Evolutionary conservation across 2,888 invertebrate species (phyloP).

Genomic region (Argyresthia albistria): DNA sequence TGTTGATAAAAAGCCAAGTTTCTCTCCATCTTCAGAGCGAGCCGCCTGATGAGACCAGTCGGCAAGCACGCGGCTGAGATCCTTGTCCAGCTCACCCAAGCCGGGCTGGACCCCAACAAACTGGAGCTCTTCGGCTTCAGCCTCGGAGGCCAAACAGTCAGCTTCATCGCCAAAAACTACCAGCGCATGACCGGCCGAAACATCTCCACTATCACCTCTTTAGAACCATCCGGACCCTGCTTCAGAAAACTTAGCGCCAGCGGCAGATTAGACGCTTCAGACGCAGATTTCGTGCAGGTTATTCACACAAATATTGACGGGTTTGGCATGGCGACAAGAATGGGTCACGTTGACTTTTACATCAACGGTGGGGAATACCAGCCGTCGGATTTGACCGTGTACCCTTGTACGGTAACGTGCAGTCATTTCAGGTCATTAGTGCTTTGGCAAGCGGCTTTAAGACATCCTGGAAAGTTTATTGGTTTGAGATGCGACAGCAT

Average conservation of each 20-base stretch:
- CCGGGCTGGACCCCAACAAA: slow-evolving; percentile 41
- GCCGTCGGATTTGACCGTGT: slow-evolving; percentile 42
- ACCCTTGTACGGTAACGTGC: slow-evolving; percentile 48
- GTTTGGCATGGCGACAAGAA: slow-evolving; percentile 50
- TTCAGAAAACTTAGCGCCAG: slow-evolving; percentile 35
- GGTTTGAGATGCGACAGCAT: slow-evolving; percentile 42
- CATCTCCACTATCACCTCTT: slow-evolving; percentile 45
- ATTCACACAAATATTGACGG: slow-evolving; percentile 62
- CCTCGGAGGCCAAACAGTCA: slow-evolving; percentile 51
- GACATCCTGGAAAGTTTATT: slow-evolving; percentile 43
- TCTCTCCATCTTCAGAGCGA: slow-evolving; percentile 31
- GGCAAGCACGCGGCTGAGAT: slow-evolving; percentile 55
- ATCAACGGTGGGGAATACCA: slow-evolving; percentile 61
- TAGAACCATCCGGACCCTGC: slow-evolving; percentile 61
- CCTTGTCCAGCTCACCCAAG: slow-evolving; percentile 33
- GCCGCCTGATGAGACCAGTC: slow-evolving; percentile 60
- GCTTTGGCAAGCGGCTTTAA: slow-evolving; percentile 44
- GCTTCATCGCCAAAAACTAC: slow-evolving; percentile 51
- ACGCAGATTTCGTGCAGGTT: slow-evolving; percentile 56
- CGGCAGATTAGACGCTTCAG: slow-evolving; percentile 38
- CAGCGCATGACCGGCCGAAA: slow-evolving; percentile 40
- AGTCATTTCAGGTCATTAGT: slow-evolving; percentile 50
- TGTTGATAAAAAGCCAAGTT: neutral
- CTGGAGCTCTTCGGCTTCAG: slow-evolving; percentile 57
- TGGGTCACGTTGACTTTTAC: slow-evolving; percentile 60